These are phyloP conservation scores for Centroberyx gerrardi DNA, from an alignment of 2,797 vertebrate species.

Conservation along the genomic window DNA sequence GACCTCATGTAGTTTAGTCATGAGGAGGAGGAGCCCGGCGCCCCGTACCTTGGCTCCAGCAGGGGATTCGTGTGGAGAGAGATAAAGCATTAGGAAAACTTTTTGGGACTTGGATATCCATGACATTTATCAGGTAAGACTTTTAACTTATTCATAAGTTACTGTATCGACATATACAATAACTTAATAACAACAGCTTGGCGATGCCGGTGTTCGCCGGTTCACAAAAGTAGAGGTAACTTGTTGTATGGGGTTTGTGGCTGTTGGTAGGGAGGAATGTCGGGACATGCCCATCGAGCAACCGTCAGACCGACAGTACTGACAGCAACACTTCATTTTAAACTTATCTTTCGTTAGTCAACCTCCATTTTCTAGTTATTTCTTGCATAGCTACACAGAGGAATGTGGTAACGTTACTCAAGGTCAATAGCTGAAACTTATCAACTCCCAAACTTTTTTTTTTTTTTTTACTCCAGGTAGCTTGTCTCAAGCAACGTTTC, in stretches of 20 bases:
- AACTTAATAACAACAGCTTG: too few species aligned
- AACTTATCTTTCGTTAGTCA: background rate
- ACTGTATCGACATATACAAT: background rate
- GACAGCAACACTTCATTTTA: slow-evolving; percentile 50
- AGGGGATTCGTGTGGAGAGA: slow-evolving; percentile 75
- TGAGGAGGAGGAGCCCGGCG: slow-evolving; percentile 70
- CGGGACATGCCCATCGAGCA: slow-evolving; percentile 72
- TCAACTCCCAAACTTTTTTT: too few species aligned
- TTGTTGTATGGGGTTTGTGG: slow-evolving; percentile 34
- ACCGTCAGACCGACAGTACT: slow-evolving; percentile 35
- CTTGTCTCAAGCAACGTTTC: too few species aligned
- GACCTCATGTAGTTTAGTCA: slow-evolving; percentile 75
- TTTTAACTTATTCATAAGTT: background rate
- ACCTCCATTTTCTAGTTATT: background rate
- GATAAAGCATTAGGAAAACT: slow-evolving; percentile 74
- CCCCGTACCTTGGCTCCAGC: slow-evolving; percentile 68
- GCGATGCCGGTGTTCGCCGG: background rate
- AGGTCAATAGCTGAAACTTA: too few species aligned
- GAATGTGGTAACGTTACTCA: background rate
- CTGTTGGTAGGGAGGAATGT: slow-evolving; percentile 65
- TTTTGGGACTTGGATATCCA: slow-evolving; percentile 71
- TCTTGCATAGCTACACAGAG: too few species aligned
- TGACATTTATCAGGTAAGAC: slow-evolving; percentile 83
- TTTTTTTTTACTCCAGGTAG: too few species aligned
- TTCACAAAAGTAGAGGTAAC: background rate